A percentile compares a stretch with the other conserved stretches of the same genome.
Conservation (phyloP, 2,888 invertebrate species). For the Acronicta alni region DNA sequence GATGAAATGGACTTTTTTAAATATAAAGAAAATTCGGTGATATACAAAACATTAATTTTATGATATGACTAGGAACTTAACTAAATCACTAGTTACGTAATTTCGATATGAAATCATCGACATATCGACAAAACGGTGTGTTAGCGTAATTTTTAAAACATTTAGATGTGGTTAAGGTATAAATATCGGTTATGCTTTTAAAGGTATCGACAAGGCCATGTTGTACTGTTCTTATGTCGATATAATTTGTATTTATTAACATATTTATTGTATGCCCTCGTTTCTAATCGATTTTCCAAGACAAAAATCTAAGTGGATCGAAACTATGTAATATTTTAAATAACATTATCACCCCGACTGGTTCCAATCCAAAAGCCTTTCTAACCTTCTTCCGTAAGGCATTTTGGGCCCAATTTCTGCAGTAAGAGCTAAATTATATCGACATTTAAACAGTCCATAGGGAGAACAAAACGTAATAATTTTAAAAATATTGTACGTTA, state of each 20-base stretch:
- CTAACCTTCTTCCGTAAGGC: no score
- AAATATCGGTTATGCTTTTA: constrained; percentile 50
- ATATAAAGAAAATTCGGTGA: no score
- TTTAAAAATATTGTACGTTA: constrained; percentile 16
- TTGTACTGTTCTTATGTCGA: constrained; percentile 12
- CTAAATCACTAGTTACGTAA: background rate
- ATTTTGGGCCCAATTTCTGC: no score
- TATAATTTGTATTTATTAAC: no score
- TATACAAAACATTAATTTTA: background rate
- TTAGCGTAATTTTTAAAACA: constrained; percentile 48
- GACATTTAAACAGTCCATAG: constrained; percentile 12
- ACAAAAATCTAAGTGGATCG: no score
- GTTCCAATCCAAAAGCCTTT: no score
- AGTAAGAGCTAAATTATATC: constrained; percentile 8
- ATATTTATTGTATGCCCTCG: no score
- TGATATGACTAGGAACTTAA: background rate
- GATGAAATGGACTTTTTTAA: no score
- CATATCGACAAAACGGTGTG: constrained; percentile 11
- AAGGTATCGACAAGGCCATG: constrained; percentile 22
- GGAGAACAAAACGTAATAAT: constrained; percentile 6
- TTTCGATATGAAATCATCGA: constrained; percentile 4
- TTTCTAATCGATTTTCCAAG: no score
- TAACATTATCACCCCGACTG: no score
- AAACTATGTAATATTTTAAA: background rate
- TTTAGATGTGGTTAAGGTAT: constrained; percentile 46